A percentile compares a stretch with the other conserved stretches of the same genome.
These are phyloP conservation scores for Pseudolaguvia tuberculata DNA, from an alignment of 2,113 vertebrate genomes.

Conservation along the genomic window DNA sequence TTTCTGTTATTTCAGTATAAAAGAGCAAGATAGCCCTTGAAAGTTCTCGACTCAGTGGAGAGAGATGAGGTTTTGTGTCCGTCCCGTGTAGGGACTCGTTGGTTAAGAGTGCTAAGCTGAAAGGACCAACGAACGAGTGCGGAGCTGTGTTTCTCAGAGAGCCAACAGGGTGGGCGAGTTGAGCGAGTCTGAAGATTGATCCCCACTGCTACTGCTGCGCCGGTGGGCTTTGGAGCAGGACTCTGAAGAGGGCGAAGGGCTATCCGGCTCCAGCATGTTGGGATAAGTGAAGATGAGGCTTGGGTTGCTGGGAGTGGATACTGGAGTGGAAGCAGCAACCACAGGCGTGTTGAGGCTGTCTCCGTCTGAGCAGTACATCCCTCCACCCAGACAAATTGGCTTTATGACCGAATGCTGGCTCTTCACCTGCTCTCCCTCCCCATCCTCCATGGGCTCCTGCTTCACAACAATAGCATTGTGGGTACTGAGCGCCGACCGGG, in stretches of 20 bases:
- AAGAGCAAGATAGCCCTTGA: constrained; percentile 69
- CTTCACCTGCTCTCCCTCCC: constrained; percentile 69
- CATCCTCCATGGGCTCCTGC: constrained; percentile 84
- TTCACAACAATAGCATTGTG: constrained; percentile 82
- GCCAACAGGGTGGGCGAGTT: constrained; percentile 98
- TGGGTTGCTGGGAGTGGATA: constrained; percentile 85
- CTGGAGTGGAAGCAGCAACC: constrained; percentile 90
- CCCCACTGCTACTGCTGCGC: constrained; percentile 97
- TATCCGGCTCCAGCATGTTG: constrained; percentile 92
- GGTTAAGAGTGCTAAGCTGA: constrained; percentile 35
- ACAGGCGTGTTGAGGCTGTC: constrained; percentile 98
- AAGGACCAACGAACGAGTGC: constrained; percentile 35
- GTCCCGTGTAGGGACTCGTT: constrained; percentile 44
- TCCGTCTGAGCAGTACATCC: constrained; percentile 80
- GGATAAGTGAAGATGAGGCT: constrained; percentile 98
- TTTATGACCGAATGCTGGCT: constrained; percentile 93
- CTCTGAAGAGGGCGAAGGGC: constrained; percentile 89
- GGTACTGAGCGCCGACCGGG: constrained; percentile 40
- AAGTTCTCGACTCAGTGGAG: constrained; percentile 54
- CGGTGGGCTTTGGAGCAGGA: constrained; percentile 98
- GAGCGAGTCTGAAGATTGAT: constrained; percentile 98
- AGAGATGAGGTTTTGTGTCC: constrained; percentile 24
- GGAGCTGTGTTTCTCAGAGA: constrained; percentile 71
- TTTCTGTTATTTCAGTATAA: constrained; percentile 55
- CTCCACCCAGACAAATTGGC: constrained; percentile 87